Base-by-base conservation (phyloP, 2,113 vertebrate genomes). In the Euleptes europaea region DNA sequence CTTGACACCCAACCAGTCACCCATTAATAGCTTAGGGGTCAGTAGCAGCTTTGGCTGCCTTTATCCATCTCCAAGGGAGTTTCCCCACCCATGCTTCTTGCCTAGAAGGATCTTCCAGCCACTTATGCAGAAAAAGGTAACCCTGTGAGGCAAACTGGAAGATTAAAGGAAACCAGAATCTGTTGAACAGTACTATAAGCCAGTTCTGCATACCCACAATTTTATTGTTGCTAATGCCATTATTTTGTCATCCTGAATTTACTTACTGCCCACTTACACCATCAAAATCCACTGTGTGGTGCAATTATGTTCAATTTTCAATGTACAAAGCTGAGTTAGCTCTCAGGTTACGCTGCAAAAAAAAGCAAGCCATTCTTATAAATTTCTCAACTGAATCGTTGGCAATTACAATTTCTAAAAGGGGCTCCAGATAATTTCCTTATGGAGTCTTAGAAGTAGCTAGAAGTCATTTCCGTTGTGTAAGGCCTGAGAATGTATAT, bases 381-480 rank as follows among this genome's bases (percentile, higher is more conserved):
- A 94, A 91, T 92, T 95, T 90, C 93, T 94, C 92, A 93, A 84
- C 87, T 93, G 90, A 94, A 84, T 92, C 72, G 1, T 71, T 85
- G 84, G 87, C 92, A 94, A 94, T 93, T 95, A 94, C 92, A 93
- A 82, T 80, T 90, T 93, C 85, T 90, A 86, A 17, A 63, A 92
- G 33, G 65, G 82, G 80, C 78, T 94, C 89, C 0, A 0, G 88
- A 91, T 93, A 88, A 92, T 94, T 94, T 94, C 94, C 85, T 90
- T 92, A 88, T 44, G 86, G 72, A 91, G 85, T 38, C 90, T 94
- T 90, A 92, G 89, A 95, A 90, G 91, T 93, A 93, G 87, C 90
- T 93, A 95, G 74, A 91, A 94, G 90, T 87, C 90, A 94, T 95
- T 95, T 94, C 91, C 93, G 92, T 92, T 91, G 86, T 71, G 57